A percentile compares a stretch with the other conserved stretches of the same genome.
Conservation (phyloP, 2,113 vertebrate genomes). For the Alaudala cheleensis region DNA sequence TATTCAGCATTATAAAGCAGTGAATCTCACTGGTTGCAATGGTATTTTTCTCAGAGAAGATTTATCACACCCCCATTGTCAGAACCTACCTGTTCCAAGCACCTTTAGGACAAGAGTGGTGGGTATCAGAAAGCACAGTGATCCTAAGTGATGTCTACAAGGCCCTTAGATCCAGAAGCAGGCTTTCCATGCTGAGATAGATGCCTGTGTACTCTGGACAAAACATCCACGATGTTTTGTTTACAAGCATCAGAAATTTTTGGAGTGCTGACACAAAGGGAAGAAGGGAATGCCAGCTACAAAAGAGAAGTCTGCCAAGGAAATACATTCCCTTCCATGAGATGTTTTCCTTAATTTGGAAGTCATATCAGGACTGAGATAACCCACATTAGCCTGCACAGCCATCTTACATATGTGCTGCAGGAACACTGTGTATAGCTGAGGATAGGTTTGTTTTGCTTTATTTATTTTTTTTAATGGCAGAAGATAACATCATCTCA, state of each 20-base stretch:
- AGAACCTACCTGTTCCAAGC: background rate
- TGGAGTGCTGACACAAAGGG: too few species aligned
- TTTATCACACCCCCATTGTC: background rate
- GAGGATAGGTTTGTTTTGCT: background rate
- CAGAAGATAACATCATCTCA: background rate
- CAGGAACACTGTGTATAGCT: background rate
- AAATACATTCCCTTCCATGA: background rate
- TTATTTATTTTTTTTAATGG: background rate
- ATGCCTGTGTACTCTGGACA: background rate
- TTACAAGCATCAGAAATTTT: background rate
- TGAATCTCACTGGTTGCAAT: background rate
- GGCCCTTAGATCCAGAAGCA: background rate
- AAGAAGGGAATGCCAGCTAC: background rate
- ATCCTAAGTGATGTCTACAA: background rate
- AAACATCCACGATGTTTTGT: background rate
- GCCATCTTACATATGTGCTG: background rate
- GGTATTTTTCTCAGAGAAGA: background rate
- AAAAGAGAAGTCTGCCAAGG: background rate
- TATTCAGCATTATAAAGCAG: background rate
- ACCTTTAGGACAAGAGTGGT: background rate
- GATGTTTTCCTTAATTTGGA: background rate
- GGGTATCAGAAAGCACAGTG: background rate
- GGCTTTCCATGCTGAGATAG: background rate
- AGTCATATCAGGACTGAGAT: background rate
- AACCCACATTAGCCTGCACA: rapidly evolving